Percentiles rank a stretch among this genome's conserved stretches.
These are phyloP conservation scores for Benitochromis conjunctus DNA, from an alignment of 2,113 vertebrate species.

Conservation along the genomic window DNA sequence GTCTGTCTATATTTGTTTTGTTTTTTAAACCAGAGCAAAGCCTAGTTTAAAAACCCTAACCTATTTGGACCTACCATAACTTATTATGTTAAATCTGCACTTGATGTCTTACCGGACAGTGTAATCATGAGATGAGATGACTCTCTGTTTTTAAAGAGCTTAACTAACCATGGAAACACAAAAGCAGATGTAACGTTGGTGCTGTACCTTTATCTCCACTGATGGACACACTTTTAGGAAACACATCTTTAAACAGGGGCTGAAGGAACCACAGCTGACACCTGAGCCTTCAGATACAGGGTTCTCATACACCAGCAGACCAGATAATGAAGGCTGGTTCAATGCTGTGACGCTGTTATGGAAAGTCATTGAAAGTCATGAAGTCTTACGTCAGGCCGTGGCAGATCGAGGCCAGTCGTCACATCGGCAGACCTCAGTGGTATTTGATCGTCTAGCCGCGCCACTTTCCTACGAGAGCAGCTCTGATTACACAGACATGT, in stretches of 20 bases:
- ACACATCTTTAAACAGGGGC: background rate
- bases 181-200: background rate
- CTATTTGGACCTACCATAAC: background rate
- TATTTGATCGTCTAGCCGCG: slow-evolving; percentile 33
- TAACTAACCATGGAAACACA: background rate
- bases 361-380: background rate
- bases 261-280: background rate
- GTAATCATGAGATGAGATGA: background rate
- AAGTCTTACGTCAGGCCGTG: background rate
- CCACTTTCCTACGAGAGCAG: slow-evolving; percentile 26
- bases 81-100: no score
- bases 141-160: background rate
- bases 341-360: background rate
- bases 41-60: background rate
- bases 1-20: background rate
- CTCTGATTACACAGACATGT: slow-evolving; percentile 42
- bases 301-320: background rate
- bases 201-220: background rate
- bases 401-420: slow-evolving; percentile 22
- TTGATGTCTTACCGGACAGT: background rate
- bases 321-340: background rate
- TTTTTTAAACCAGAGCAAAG: background rate
- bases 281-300: background rate
- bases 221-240: background rate
- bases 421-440: background rate